Conservation (phyloP, 2,113 vertebrate genomes). For the Cercopithecus mona region DNA sequence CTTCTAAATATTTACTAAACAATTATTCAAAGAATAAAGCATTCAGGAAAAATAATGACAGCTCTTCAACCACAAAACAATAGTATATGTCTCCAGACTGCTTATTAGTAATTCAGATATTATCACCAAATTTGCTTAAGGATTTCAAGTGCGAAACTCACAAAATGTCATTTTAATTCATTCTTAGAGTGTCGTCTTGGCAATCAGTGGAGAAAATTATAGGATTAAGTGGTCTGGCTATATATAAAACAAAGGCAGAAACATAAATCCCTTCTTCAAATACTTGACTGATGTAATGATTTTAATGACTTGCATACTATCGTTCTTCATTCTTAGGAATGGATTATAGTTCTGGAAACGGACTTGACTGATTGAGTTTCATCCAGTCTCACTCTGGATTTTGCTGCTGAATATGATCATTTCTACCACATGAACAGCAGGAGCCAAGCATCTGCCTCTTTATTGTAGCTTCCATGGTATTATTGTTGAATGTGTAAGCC, state of each 20-base stretch:
- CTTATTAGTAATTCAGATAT: conserved; percentile 33
- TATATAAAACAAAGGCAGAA: conserved; percentile 50
- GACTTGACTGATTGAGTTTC: conserved; percentile 34
- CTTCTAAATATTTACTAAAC: conserved; percentile 3
- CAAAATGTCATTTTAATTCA: conserved; percentile 21
- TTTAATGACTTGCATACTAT: conserved; percentile 56
- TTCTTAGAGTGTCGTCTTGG: background rate
- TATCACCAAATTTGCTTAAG: conserved; percentile 32
- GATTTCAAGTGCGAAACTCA: conserved; percentile 43
- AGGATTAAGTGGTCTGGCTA: conserved; percentile 44
- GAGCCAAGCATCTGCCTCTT: conserved; percentile 26
- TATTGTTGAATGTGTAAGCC: conserved; percentile 36
- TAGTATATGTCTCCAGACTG: background rate
- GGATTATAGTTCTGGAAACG: conserved; percentile 54
- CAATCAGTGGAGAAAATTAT: conserved; percentile 41
- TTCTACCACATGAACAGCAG: background rate
- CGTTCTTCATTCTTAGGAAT: conserved; percentile 41
- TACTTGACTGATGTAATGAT: conserved; percentile 48
- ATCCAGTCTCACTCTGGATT: conserved; percentile 7
- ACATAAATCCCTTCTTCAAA: conserved; percentile 43
- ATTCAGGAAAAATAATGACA: background rate
- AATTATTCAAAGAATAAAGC: conserved; percentile 17
- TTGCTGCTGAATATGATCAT: background rate
- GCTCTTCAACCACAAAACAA: background rate
- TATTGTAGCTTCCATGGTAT: background rate